Evolutionary conservation across 2,113 vertebrate species (phyloP), one percentile per base, ranked within the genome.

Genomic region (Psilopogon haemacephalus): DNA sequence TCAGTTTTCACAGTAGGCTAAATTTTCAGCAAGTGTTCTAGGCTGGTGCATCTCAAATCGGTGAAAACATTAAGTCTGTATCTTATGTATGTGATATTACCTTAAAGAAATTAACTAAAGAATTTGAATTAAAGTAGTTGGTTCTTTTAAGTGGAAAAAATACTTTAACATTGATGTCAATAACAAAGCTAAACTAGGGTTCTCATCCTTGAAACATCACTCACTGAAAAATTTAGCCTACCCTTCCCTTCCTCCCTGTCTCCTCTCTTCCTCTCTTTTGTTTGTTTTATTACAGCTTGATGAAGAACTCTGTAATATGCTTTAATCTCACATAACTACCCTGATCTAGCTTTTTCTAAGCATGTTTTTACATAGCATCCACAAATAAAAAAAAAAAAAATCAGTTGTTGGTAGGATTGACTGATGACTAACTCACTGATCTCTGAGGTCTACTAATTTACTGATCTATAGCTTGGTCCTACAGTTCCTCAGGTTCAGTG

Each of bases 291-390:
- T 97, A 97, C 97, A 97, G 96, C 95, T 97, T 97, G 69, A 94
- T 92, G 91, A 96, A 93, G 93, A 93, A 96, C 93, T 95, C 44
- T 5, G 93, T 97, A 98, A 97, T 97, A 97, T 95, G 79, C 86
- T 97, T 97, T 98, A 98, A 98, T 98, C 96, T 97, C 91, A 93
- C 97, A 97, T 98, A 97, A 97, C 94, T 95, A 96, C 60, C 88
- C 94, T 95, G 96, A 86, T 92, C 88, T 91, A 68, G 82, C 85
- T 95, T 97, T 97, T 95, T 96, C 84, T 95, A 96, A 97, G 94
- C 92, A 95, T 96, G 90, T 86, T 97, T 97, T 97, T 95, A 58
- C 96, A 95, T 88, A 87, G 62, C 86, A 96, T 96, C 84, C 93
- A 95, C 85, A 97, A 97, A 97, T 96, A 91, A 95, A 96, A 95